These are phyloP conservation scores for Trissoscelio sp. DNA, from an alignment of 2,888 invertebrate species.

Conservation along the genomic window DNA sequence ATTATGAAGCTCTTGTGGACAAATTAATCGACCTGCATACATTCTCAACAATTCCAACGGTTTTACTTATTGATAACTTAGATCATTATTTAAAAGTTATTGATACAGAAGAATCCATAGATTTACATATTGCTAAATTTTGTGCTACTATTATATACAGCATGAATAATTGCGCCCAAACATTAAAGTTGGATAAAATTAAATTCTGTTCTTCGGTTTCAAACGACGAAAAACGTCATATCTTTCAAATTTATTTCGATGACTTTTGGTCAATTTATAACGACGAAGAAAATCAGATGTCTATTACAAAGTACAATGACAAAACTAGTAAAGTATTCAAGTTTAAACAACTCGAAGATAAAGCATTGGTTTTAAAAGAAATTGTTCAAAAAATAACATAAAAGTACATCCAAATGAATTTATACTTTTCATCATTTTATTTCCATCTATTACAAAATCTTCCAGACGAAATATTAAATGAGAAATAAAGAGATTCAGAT, in stretches of 20 bases:
- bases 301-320: slow-evolving; percentile 25
- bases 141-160: slow-evolving; percentile 76
- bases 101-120: slow-evolving; percentile 47
- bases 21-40: slow-evolving; percentile 76
- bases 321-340: slow-evolving; percentile 36
- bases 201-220: slow-evolving; percentile 67
- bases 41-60: slow-evolving; percentile 74
- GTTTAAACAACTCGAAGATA: slow-evolving; percentile 45
- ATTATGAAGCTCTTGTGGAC: slow-evolving; percentile 75
- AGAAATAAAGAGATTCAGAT: slow-evolving; percentile 14
- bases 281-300: slow-evolving; percentile 41
- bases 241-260: slow-evolving; percentile 69
- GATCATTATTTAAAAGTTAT: slow-evolving; percentile 74
- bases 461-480: slow-evolving; percentile 8
- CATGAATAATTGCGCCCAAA: slow-evolving; percentile 75
- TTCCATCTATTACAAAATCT: slow-evolving; percentile 16
- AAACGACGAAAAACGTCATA: slow-evolving; percentile 11
- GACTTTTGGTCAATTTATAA: slow-evolving; percentile 66
- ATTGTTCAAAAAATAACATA: slow-evolving; percentile 29
- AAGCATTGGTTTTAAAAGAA: slow-evolving; percentile 50
- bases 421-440: not conserved
- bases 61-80: slow-evolving; percentile 78
- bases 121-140: slow-evolving; percentile 73
- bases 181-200: slow-evolving; percentile 68
- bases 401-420: not conserved